Conservation (phyloP, 2,888 invertebrate species). For the Luperina testacea region DNA sequence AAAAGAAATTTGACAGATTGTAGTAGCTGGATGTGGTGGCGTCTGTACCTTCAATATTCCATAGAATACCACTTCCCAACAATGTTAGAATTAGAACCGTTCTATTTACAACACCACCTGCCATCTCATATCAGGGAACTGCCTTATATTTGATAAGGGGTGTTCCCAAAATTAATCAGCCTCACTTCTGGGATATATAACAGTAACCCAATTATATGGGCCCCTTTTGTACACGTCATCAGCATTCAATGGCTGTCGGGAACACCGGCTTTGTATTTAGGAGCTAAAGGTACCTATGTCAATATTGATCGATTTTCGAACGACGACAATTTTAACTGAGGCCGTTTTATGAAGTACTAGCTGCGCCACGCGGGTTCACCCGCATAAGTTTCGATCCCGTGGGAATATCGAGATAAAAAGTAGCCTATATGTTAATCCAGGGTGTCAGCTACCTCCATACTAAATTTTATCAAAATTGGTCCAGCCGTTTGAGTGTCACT, state of each 20-base stretch:
- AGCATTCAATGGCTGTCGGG: constrained; percentile 60
- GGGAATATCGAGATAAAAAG: no score
- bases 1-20: no score
- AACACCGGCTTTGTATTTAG: constrained; percentile 49
- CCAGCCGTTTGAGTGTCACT: no score
- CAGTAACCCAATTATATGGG: constrained; percentile 64
- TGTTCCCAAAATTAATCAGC: constrained; percentile 67
- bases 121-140: constrained; percentile 48
- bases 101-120: constrained; percentile 48
- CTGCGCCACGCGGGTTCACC: no score
- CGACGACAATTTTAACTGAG: constrained; percentile 34
- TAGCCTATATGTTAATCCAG: no score
- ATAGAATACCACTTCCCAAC: constrained; percentile 1
- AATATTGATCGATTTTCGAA: constrained; percentile 30
- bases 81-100: constrained; percentile 39
- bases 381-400: no score
- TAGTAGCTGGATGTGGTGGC: no score
- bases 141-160: constrained; percentile 61
- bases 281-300: constrained; percentile 6
- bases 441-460: no score
- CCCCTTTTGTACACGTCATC: constrained; percentile 59
- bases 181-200: constrained; percentile 49
- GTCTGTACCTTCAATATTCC: constrained; percentile 14
- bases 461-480: no score
- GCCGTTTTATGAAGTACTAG: neutral